These are phyloP conservation scores for Arion vulgaris DNA, from an alignment of 1,140 invertebrate species.

Conservation along the genomic window DNA sequence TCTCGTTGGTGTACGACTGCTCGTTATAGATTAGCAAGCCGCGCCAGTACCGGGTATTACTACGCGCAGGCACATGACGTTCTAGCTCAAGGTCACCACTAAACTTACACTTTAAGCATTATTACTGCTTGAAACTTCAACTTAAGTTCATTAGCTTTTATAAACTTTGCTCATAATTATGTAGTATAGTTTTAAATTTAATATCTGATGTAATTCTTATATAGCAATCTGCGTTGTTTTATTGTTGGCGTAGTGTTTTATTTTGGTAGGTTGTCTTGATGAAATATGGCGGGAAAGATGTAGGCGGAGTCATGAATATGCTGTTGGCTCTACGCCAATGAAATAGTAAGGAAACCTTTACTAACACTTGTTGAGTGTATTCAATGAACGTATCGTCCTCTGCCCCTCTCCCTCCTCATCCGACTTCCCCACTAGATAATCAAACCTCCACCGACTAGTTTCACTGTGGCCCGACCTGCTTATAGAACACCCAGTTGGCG, in stretches of 20 bases:
- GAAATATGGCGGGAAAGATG: constrained; percentile 26
- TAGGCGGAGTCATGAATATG: constrained; percentile 32
- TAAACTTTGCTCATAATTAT: no score
- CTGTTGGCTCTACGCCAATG: not conserved
- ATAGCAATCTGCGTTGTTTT: not conserved
- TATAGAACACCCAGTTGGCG: no score
- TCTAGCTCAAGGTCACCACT: constrained; percentile 39
- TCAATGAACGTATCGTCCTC: constrained; percentile 19
- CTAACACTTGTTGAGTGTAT: constrained; percentile 37
- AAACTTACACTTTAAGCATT: constrained; percentile 18
- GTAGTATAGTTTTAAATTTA: no score
- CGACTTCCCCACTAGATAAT: not conserved
- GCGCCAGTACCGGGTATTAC: not conserved
- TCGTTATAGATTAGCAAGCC: constrained; percentile 29
- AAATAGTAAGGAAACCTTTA: not conserved
- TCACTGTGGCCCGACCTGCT: not conserved
- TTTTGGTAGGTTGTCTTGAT: not conserved
- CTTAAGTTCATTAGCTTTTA: no score
- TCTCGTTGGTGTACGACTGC: constrained; percentile 17
- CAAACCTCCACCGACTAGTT: not conserved
- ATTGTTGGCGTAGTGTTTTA: not conserved
- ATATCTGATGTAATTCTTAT: not conserved
- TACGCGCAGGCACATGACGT: constrained; percentile 4
- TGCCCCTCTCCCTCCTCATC: not conserved
- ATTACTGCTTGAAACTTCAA: no score